Conservation (phyloP, 1,140 invertebrate species). For the Drosophila kepulauana region DNA sequence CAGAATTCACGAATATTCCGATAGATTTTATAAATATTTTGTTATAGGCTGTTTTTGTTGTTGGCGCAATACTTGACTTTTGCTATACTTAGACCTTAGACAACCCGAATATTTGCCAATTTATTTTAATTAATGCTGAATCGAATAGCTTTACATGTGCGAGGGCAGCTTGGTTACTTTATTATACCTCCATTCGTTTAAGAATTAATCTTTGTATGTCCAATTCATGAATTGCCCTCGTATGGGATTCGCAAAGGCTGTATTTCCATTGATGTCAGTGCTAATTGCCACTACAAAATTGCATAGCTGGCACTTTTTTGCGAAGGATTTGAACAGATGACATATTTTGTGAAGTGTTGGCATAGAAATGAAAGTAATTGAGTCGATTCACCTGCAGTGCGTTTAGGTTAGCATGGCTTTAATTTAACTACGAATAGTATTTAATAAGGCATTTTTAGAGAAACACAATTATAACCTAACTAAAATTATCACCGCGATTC, state of each 20-base stretch:
- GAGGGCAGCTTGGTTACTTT: not conserved
- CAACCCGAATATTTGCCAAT: constrained; percentile 43
- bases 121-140: constrained; percentile 72
- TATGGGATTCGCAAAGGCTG: constrained; percentile 28
- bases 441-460: too few species aligned
- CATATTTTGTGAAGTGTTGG: constrained; percentile 41
- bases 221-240: not conserved
- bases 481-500: too few species aligned
- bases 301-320: constrained; percentile 20
- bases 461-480: too few species aligned
- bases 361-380: constrained; percentile 19
- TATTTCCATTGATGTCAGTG: constrained; percentile 42
- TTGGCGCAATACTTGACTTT: constrained; percentile 1
- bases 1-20: not conserved
- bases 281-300: constrained; percentile 67
- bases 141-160: constrained; percentile 22
- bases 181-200: not conserved
- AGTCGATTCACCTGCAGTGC: not conserved
- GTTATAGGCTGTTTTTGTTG: constrained; percentile 1
- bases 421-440: constrained; percentile 5
- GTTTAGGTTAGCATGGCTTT: not conserved
- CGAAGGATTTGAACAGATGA: constrained; percentile 46
- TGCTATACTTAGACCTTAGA: constrained; percentile 22
- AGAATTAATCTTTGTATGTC: not conserved
- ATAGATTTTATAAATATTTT: not conserved